Base-by-base conservation (phyloP, 92 coral and sea anemone species). In the Blastomussa wellsi region DNA sequence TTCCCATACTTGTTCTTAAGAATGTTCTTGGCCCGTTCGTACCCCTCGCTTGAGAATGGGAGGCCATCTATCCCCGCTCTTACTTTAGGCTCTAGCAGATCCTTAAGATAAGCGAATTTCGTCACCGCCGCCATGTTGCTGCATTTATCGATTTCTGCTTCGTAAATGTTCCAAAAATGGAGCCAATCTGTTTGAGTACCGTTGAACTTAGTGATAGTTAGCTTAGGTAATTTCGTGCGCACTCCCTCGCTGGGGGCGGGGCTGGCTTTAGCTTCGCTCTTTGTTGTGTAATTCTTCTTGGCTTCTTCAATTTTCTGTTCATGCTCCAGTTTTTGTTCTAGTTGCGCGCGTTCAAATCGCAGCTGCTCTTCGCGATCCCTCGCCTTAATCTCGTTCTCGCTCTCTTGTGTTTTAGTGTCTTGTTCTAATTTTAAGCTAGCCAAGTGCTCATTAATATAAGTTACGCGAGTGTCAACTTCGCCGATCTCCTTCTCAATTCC, bases 11-110 rank as follows among this genome's bases (percentile, higher is more conserved):
- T 82, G 39, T n/a, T 75, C 4, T 35, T 62, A 73, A 76, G 33
- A 15, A 88, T 82, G n/a, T n/a, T n/a, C n/a, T n/a, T n/a, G n/a
- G 86, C 86, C n/a, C 75, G 80, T 24, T 81, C 78, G 32, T 87
- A 87, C 44, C 82, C 87, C 77, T 87, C 87, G 38, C 81, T 78
- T 19, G 73, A 28, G 48, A 86, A 68, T 4, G 85, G 89, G 77
- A 78, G 55, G 12, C 85, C 84, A 59, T 78, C 89, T 53, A 78
- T 78, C 31, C 48, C 74, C 10, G 55, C 31, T 38, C 82, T 75
- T n/a, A 84, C 88, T 32, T 84, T 84, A 12, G 87, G 52, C 16
- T 72, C 87, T 31, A 83, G 13, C 6, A 70, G 70, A 62, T 73
- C 79, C 26, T 83, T 83, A 17, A 76, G 76, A 55, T 84, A 84